These are phyloP conservation scores for Acholoe squamosa DNA, from an alignment of 2,888 invertebrate genomes.

Conservation along the genomic window DNA sequence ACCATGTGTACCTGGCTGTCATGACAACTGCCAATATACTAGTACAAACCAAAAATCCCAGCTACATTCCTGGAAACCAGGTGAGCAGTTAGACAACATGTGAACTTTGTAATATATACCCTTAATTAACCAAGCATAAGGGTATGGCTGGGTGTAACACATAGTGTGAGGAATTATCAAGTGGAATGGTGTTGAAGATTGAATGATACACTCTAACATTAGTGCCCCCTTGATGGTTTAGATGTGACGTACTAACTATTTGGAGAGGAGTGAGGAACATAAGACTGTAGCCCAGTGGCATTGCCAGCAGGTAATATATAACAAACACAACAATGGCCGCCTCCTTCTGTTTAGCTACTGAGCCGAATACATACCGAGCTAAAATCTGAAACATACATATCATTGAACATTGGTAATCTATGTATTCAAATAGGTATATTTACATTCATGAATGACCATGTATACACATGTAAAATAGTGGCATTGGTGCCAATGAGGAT, in stretches of 20 bases:
- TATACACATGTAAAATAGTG: no score
- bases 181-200: no score
- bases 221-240: no score
- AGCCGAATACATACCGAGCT: background rate
- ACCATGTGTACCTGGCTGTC: background rate
- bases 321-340: constrained; percentile 62
- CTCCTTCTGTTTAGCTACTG: constrained; percentile 57
- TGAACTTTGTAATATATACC: no score
- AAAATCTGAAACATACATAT: constrained; percentile 35
- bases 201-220: no score
- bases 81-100: no score
- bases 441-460: no score
- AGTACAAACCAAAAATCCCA: background rate
- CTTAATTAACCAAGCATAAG: no score
- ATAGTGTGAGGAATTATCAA: no score
- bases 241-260: background rate
- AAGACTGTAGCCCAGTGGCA: constrained; percentile 60
- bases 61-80: constrained; percentile 1
- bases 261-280: constrained; percentile 51
- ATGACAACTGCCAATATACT: background rate
- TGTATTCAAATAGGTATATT: no score
- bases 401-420: no score
- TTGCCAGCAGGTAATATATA: constrained; percentile 62
- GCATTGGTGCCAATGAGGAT: no score
- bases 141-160: background rate